Evolutionary conservation across 2,797 vertebrate species (phyloP).

Genomic region (Tarsius wallacei): DNA sequence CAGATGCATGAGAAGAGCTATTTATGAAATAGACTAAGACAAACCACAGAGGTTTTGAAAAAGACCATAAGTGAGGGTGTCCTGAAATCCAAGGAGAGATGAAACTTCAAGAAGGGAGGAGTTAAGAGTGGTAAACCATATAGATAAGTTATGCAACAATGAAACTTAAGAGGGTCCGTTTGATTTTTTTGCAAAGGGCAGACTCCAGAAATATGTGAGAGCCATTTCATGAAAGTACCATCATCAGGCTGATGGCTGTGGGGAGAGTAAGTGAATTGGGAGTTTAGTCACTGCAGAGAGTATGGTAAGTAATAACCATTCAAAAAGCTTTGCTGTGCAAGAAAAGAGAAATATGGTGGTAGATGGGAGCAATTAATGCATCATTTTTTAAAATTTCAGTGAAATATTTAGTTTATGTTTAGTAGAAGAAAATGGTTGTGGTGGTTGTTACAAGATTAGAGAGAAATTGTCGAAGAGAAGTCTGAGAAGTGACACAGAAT

Average conservation of each 20-base stretch:
- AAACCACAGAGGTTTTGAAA: constrained; percentile 34
- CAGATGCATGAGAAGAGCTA: background rate
- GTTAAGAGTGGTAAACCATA: background rate
- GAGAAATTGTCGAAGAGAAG: background rate
- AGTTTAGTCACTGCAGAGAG: background rate
- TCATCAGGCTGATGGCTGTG: background rate
- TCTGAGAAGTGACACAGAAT: background rate
- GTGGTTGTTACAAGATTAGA: background rate
- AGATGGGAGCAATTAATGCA: no score
- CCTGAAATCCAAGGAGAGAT: background rate
- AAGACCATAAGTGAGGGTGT: background rate
- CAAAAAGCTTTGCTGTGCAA: background rate
- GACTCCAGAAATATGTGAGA: background rate
- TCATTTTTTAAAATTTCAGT: background rate
- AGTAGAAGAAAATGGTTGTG: background rate
- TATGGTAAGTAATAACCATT: background rate
- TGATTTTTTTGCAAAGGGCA: background rate
- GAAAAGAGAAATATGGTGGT: background rate
- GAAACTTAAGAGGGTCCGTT: background rate
- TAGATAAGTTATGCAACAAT: background rate
- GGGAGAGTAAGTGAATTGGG: fast-evolving
- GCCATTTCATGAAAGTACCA: background rate
- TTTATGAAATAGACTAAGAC: background rate
- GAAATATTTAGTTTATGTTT: background rate
- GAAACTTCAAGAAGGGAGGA: background rate